phyloP scores from a whole-genome alignment of 1,140 invertebrate genomes.

The Drosophila asahinai region DNA sequence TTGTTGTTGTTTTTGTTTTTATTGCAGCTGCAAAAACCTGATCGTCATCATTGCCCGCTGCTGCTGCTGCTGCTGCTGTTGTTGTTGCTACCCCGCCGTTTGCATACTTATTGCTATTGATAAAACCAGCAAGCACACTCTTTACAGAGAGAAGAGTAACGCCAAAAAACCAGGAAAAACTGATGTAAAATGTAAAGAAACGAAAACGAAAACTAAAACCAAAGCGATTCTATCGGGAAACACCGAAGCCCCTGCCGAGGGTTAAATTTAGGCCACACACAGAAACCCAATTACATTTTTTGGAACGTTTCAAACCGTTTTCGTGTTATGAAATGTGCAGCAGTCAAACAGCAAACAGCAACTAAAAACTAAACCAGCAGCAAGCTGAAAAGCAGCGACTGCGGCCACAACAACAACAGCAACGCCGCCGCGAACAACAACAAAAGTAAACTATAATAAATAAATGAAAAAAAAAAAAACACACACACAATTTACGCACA shows the following conservation, averaged over 20 bases:
- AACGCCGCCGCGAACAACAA: slow-evolving; percentile 18
- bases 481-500: slow-evolving; percentile 16
- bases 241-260: not conserved
- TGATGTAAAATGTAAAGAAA: slow-evolving; percentile 1
- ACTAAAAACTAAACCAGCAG: slow-evolving; percentile 46
- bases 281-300: slow-evolving; percentile 28
- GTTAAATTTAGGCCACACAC: slow-evolving; percentile 25
- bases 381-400: slow-evolving; percentile 24
- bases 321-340: slow-evolving; percentile 60
- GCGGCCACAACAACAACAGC: slow-evolving; percentile 20
- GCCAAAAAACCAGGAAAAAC: slow-evolving; percentile 3
- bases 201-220: not conserved
- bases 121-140: slow-evolving; percentile 37
- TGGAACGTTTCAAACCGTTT: slow-evolving; percentile 37
- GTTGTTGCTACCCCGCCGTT: slow-evolving; percentile 61
- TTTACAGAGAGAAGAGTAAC: slow-evolving; percentile 15
- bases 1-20: not conserved
- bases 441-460: slow-evolving; percentile 44
- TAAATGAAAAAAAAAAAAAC: not conserved
- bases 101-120: slow-evolving; percentile 53
- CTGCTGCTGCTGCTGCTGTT: slow-evolving; percentile 11
- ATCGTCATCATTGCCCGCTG: slow-evolving; percentile 61
- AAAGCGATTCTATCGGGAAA: not conserved
- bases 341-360: slow-evolving; percentile 42
- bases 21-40: slow-evolving; percentile 75